phyloP scores from a whole-genome alignment of 2,888 invertebrate genomes.

The Patella pellucida region DNA sequence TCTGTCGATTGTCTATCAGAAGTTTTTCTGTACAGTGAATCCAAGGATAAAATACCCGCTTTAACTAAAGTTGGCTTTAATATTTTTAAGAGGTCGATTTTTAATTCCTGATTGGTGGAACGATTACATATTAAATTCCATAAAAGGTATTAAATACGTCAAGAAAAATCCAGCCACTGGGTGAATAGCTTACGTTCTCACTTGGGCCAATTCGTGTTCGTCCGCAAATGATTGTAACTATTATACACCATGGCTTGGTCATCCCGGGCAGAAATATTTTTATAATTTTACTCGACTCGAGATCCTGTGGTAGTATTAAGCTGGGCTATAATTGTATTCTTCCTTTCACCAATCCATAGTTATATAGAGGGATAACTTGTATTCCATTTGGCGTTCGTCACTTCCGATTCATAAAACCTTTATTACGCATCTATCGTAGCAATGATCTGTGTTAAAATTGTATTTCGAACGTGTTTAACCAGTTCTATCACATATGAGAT shows the following conservation, averaged over 20 bases:
- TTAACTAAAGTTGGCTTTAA: constrained; percentile 17
- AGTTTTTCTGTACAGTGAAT: constrained; percentile 9
- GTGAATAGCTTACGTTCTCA: constrained; percentile 20
- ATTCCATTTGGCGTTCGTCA: too few relatives aligned
- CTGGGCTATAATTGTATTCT: background rate
- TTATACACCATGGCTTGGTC: constrained; percentile 14
- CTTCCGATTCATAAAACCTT: too few relatives aligned
- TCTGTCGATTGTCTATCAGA: constrained; percentile 12
- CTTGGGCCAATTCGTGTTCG: constrained; percentile 21
- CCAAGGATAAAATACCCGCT: constrained; percentile 15
- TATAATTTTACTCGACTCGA: constrained; percentile 3
- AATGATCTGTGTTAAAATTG: too few relatives aligned
- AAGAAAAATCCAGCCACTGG: constrained; percentile 1
- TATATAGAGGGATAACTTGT: too few relatives aligned
- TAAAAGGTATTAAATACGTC: background rate
- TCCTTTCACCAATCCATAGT: too few relatives aligned
- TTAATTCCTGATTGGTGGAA: constrained; percentile 9
- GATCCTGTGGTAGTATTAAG: background rate
- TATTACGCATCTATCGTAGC: too few relatives aligned
- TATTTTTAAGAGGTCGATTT: background rate
- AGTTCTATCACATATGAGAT: too few relatives aligned
- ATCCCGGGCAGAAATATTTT: constrained; percentile 19
- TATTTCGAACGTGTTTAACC: too few relatives aligned
- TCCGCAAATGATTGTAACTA: background rate
- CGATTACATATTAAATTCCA: constrained; percentile 18